Evolutionary conservation across 2,888 invertebrate genomes (phyloP), one percentile per base, ranked within the genome.

Genomic region (Eilema sororculum): DNA sequence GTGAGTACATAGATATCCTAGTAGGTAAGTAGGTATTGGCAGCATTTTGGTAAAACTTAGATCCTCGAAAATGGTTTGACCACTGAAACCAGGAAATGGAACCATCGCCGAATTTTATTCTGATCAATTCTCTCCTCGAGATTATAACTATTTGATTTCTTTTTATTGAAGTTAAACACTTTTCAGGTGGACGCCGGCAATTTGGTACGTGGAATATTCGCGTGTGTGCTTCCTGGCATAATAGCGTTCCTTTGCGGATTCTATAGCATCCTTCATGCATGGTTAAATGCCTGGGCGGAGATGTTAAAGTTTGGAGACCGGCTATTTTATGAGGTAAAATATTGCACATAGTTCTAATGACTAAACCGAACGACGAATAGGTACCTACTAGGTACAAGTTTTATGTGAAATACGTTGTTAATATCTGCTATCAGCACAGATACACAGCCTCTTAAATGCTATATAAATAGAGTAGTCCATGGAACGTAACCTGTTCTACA

Each of bases 281-380:
- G 99, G 98, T 96, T 98, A 85, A 99, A 99, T 91, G 97, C 98
- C 25, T 98, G 97, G 85, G 98, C 98, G 0, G 99, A 99, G 91
- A 95, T 99, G 91, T 90, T 99, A 74, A 96, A 96, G 73, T 99
- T 99, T 90, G 99, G 94, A 92, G 99, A 87, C 96, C 97, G 95
- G 97, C 98, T 95, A 97, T 95, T 95, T 80, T 95, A 95, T 77
- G 94, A 95, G 90, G 95, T 95, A 68, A 41, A 24, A 33, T 22
- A 64, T 56, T 67, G 30, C n/a, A 30, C 22, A 16, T 46, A 33
- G 12, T 22, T 33, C 33, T 52, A 16, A 16, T 20, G n/a, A 9
- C 56, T 0, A 33, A 57, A n/a, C 24, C 6, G 22, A 24, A 24
- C 22, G 3, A 57, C 4, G 10, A 41, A 41, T 41, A n/a, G n/a